phyloP scores from a whole-genome alignment of 2,113 vertebrate genomes.

The Alaudala cheleensis region DNA sequence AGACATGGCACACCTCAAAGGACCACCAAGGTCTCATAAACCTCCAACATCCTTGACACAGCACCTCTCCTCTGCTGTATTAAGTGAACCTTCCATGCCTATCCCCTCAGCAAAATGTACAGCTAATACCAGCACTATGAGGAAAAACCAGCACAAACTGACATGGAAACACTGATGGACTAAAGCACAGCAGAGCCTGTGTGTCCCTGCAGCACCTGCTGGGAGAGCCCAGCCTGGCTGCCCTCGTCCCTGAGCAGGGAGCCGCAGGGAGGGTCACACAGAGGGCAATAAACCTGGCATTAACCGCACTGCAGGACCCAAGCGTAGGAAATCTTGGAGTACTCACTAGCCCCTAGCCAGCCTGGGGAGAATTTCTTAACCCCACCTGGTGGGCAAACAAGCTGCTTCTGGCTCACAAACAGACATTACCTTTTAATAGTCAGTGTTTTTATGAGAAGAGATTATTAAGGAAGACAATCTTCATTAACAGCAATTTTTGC shows the following conservation, averaged over 20 bases:
- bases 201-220: background rate
- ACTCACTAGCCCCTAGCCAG: accelerated
- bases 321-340: background rate
- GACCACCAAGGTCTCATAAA: background rate
- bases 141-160: background rate
- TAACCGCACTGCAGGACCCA: background rate
- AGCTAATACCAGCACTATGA: background rate
- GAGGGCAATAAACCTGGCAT: background rate
- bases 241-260: background rate
- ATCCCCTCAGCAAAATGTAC: background rate
- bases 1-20: background rate
- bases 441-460: background rate
- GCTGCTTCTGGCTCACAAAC: background rate
- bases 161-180: background rate
- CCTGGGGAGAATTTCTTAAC: background rate
- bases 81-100: background rate
- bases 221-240: background rate
- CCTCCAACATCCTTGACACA: background rate
- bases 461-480: background rate
- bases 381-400: background rate
- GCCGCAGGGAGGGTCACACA: background rate
- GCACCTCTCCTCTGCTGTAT: background rate
- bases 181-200: background rate
- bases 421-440: background rate
- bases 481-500: background rate